Conservation (phyloP, 2,113 vertebrate genomes). For the Nannobrachium achirus region DNA sequence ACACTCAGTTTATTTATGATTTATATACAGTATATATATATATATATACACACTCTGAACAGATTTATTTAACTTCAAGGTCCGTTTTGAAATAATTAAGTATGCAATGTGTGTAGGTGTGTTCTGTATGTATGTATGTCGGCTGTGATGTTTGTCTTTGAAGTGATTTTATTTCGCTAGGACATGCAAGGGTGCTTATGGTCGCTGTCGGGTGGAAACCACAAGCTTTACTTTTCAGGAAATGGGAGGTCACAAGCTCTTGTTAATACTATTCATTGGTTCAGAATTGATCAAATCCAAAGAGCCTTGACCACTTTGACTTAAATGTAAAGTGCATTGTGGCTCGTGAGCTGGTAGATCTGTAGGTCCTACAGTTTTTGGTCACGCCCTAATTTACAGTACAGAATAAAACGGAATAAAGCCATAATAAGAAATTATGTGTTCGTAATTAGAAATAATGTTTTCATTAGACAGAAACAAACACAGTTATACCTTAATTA, state of each 20-base stretch:
- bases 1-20: conserved; percentile 48
- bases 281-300: too few relatives aligned
- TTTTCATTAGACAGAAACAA: too few relatives aligned
- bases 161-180: conserved; percentile 57
- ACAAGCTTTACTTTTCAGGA: not conserved
- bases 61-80: conserved; percentile 66
- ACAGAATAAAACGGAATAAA: too few relatives aligned
- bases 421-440: too few relatives aligned
- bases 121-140: conserved; percentile 36
- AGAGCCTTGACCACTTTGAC: too few relatives aligned
- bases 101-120: conserved; percentile 66
- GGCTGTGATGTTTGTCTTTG: conserved; percentile 58
- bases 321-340: too few relatives aligned
- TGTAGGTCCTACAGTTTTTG: too few relatives aligned
- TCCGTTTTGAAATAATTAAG: conserved; percentile 62
- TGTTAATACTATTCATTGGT: conserved; percentile 2
- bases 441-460: too few relatives aligned
- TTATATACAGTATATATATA: conserved; percentile 65
- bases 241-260: conserved; percentile 24
- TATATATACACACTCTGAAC: conserved; percentile 48
- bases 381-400: too few relatives aligned
- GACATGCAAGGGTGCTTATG: conserved; percentile 32
- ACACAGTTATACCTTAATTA: too few relatives aligned
- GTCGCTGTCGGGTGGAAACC: not conserved
- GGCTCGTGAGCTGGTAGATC: too few relatives aligned